Base-by-base conservation (phyloP, 2,888 invertebrate species). In the Stenoptilia bipunctidactyla region DNA sequence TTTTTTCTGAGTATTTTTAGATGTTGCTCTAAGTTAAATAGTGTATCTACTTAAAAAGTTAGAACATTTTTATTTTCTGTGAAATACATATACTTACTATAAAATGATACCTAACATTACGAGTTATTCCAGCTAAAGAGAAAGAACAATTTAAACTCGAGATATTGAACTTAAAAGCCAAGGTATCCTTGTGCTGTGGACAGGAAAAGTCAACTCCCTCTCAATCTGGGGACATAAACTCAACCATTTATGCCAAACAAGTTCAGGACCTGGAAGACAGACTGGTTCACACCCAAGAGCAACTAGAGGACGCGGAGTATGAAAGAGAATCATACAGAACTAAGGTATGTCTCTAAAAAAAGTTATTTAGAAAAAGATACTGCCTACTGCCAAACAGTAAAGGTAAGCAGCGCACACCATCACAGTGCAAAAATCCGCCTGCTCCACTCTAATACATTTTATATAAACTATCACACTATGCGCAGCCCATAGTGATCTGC, bases 231-330 rank as follows among this genome's bases (percentile, higher is more conserved):
- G 45, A 47, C 0, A 66, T 71, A n/a, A 52, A 54, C 10, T 48
- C 60, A 0, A 49, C 47, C 0, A 68, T 66, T 41, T 53, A 80
- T 4, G 43, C 61, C 15, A 74, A 68, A 15, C 87, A 89, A 56
- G 64, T 89, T 25, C 67, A 84, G 41, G 76, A 73, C 41, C 58
- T 86, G 30, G 88, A 89, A 52, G 65, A 77, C 35, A 75, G 83
- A 25, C 66, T 89, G 9, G 56, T 75, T 0, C 71, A 77, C 39
- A 70, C 86, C 1, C 84, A 86, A 46, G 66, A 62, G 36, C 85
- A 86, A 48, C 56, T 87, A 12, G 84, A 85, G n/a, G 77, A 86
- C 40, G 57, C 85, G 1, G 69, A 73, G 39, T 72, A 74, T 40
- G 87, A 88, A 34, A 82, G 85, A 39, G 86, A 88, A 40, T 49